Conservation (phyloP, 2,113 vertebrate genomes). For the Poecilia latipinna region DNA sequence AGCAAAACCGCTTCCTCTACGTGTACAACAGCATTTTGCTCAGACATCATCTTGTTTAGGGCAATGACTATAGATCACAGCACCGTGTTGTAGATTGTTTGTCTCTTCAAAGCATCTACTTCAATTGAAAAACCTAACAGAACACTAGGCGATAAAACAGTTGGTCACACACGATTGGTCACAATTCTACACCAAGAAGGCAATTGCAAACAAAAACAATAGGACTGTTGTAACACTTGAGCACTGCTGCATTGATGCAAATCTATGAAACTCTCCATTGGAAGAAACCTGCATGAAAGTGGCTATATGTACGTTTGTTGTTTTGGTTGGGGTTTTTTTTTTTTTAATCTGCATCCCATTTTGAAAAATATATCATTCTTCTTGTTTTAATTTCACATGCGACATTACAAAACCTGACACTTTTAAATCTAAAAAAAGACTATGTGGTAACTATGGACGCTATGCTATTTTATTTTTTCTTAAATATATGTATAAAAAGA, state of each 20-base stretch:
- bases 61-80: neutral
- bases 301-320: neutral
- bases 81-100: neutral
- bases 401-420: neutral
- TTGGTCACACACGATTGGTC: conserved; percentile 10
- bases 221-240: neutral
- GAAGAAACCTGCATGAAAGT: conserved; percentile 18
- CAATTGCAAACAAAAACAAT: neutral
- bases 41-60: neutral
- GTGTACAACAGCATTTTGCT: neutral
- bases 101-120: neutral
- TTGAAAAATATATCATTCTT: neutral
- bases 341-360: neutral
- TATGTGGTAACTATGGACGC: neutral
- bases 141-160: neutral
- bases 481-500: neutral
- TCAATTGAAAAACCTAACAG: neutral
- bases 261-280: neutral
- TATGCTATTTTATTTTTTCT: neutral
- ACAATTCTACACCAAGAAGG: neutral
- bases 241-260: neutral
- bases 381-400: neutral
- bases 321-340: neutral
- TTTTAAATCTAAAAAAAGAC: neutral
- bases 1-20: neutral